Evolutionary conservation across 2,888 invertebrate genomes (phyloP), one percentile per base, ranked within the genome.

Genomic region (Xanthorhoe designata): DNA sequence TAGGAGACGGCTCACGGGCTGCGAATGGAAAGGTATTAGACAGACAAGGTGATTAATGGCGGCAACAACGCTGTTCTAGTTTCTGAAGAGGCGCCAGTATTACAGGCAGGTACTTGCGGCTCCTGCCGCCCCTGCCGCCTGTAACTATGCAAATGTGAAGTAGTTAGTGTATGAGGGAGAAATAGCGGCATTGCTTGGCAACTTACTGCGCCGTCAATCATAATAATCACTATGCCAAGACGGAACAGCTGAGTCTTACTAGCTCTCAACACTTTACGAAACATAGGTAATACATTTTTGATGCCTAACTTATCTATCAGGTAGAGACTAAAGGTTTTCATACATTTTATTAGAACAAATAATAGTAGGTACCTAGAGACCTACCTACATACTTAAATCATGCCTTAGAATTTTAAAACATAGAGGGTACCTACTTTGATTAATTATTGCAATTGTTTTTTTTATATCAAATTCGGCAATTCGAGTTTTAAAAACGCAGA

Each of bases 31-130:
- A 89, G 89, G 87, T 91, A 91, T 91, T 91, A 90, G 87, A 87
- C 88, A 89, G 89, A 89, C 89, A 86, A 85, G 86, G 90, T 91
- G 92, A 91, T 92, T 91, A 91, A 91, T 90, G 89, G 83, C 79
- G 89, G 83, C 80, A 81, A 80, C 82, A 81, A 82, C 83, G 85
- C 76, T 83, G 82, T 83, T 82, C 79, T 80, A 84, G 83, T 81
- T 81, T 75, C 76, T 81, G 76, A 75, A 80, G 76, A 76, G 76
- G 77, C 75, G 75, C 71, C 72, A 70, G 78, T 76, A 77, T 76
- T 78, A 78, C 76, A 73, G 76, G 73, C 74, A 75, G 75, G 76
- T 77, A 77, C 74, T 72, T 75, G 78, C 78, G 78, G 76, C 81
- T 79, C 79, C 76, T 75, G 78, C 79, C 80, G 67, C 72, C 75